phyloP scores from a whole-genome alignment of 2,113 vertebrate species.

The Myrmecobius fasciatus region DNA sequence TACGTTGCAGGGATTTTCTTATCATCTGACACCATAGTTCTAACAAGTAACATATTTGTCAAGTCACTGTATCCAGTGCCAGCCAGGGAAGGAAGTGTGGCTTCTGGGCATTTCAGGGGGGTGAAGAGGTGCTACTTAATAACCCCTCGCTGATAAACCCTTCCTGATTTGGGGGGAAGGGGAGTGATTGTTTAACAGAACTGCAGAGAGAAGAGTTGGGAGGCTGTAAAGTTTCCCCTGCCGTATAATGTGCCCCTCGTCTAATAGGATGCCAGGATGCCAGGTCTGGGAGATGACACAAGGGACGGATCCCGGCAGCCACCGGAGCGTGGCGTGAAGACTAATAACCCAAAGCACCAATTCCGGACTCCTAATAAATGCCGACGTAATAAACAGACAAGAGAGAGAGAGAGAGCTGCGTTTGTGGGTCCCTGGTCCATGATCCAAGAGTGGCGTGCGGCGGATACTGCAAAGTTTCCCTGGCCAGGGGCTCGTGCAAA shows the following conservation, averaged over 20 bases:
- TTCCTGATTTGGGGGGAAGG: conserved; percentile 19
- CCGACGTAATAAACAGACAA: background rate
- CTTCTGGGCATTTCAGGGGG: conserved; percentile 45
- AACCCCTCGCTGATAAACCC: background rate
- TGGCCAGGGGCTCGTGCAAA: background rate
- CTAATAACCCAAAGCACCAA: background rate
- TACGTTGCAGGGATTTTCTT: conserved; percentile 47
- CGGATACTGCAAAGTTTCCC: conserved; percentile 32
- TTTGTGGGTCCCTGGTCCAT: background rate
- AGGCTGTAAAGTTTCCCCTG: conserved; percentile 65
- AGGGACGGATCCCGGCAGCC: background rate
- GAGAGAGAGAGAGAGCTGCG: background rate
- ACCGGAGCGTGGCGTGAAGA: background rate
- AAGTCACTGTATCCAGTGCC: conserved; percentile 75
- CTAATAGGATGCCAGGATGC: conserved; percentile 11
- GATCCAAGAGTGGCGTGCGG: background rate
- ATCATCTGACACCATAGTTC: conserved; percentile 51
- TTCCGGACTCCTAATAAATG: conserved; percentile 35
- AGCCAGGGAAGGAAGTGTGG: conserved; percentile 65
- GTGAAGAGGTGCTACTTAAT: conserved; percentile 42
- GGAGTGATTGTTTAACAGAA: conserved; percentile 41
- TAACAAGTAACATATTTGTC: conserved; percentile 80
- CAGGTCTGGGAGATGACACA: conserved; percentile 44
- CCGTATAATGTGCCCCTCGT: background rate
- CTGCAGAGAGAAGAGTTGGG: conserved; percentile 22